Evolutionary conservation across 2,888 invertebrate genomes (phyloP).

Genomic region (Thereva nobilitata): DNA sequence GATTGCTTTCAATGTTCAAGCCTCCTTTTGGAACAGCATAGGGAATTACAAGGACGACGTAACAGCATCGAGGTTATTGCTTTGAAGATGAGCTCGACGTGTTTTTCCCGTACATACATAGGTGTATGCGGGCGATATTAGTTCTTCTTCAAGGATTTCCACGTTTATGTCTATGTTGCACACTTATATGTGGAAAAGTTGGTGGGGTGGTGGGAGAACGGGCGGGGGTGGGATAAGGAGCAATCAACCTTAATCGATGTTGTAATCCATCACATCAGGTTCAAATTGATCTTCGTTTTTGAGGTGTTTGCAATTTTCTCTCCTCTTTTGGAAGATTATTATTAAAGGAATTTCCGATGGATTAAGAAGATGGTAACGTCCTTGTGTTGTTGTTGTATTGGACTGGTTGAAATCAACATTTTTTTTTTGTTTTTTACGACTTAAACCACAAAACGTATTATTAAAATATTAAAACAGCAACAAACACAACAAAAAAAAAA

Average conservation of each 20-base stretch:
- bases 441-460: no score
- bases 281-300: constrained; percentile 34
- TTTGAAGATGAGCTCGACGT: constrained; percentile 14
- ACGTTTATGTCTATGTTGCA: no score
- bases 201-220: background rate
- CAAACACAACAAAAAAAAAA: no score
- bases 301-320: constrained; percentile 15
- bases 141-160: background rate
- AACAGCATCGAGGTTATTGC: constrained; percentile 21
- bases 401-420: no score
- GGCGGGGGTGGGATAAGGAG: constrained; percentile 34
- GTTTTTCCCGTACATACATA: background rate
- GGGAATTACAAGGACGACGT: constrained; percentile 9
- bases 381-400: no score
- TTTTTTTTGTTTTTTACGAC: no score
- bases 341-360: no score
- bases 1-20: background rate
- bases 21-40: background rate
- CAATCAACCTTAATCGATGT: constrained; percentile 45
- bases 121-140: constrained; percentile 1
- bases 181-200: no score
- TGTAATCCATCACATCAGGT: constrained; percentile 44
- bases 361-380: no score
- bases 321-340: background rate
- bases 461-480: no score